Base-by-base conservation (phyloP, 2,888 invertebrate species). In the Hemaris fuciformis region DNA sequence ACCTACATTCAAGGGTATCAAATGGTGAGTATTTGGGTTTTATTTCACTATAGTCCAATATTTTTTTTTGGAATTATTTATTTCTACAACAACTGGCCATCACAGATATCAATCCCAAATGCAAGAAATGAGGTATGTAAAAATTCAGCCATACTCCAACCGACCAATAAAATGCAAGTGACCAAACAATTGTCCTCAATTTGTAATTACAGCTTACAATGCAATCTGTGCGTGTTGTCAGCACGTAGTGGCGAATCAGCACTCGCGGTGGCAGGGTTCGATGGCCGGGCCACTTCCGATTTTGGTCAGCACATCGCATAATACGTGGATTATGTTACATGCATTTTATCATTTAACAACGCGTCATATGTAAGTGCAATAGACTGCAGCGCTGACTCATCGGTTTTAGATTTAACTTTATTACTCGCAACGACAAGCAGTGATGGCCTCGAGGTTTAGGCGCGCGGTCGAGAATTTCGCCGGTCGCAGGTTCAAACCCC, bases 281-380 rank as follows among this genome's bases (percentile, higher is more conserved):
- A 82, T 73, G 86, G 75, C 87, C 89, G 74, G 57, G 46, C 59
- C 71, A 74, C 85, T 88, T 87, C 89, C 89, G 80, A 83, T 79
- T 84, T 86, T 77, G 87, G 84, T 66, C 61, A 66, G 66, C 64
- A 41, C 25, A 66, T 62, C 66, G 64, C 27, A 61, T n/a, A 18
- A 53, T 48, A 65, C 64, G 59, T 60, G 69, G 73, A 74, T 73
- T 71, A 68, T 20, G 27, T 59, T 59, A 15, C 41, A 38, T 6
- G n/a, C 20, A 23, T 20, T 57, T 34, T n/a, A 38, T 38, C 38
- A 38, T 38, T 38, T 38, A 38, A 38, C n/a, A n/a, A n/a, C 38
- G 1, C 3, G 38, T 31, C 31, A 10, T 27, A 27, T 34, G 13
- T 38, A n/a, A n/a, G n/a, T 45, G 34, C 34, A 6, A 34, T 7